Evolutionary conservation across 2,888 invertebrate genomes (phyloP).

Genomic region (Acronicta aceris): DNA sequence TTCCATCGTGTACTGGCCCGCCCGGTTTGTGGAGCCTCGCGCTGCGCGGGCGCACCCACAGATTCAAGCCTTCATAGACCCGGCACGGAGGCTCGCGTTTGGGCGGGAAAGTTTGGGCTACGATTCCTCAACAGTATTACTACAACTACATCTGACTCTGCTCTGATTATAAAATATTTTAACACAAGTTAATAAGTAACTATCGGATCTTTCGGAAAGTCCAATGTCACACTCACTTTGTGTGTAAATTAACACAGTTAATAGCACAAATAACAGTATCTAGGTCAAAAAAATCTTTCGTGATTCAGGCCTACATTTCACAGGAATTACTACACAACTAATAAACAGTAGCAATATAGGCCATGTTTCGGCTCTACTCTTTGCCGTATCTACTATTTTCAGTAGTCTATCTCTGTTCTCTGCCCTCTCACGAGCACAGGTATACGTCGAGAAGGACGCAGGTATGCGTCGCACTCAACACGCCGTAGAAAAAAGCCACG

Average conservation of each 20-base stretch:
- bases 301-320: not conserved
- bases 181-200: not conserved
- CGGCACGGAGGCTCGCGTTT: conserved; percentile 52
- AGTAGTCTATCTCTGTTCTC: conserved; percentile 63
- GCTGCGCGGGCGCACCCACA: conserved; percentile 80
- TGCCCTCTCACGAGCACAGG: conserved; percentile 80
- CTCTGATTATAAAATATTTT: not conserved
- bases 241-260: too few relatives aligned
- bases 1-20: conserved; percentile 85
- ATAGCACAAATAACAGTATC: too few relatives aligned
- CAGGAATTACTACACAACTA: not conserved
- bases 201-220: too few relatives aligned
- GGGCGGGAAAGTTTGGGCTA: conserved; percentile 64
- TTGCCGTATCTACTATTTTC: conserved; percentile 62
- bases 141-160: not conserved
- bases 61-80: conserved; percentile 63
- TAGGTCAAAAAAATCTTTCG: not conserved
- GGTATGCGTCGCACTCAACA: conserved; percentile 76
- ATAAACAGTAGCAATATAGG: not conserved
- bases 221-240: too few relatives aligned
- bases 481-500: conserved; percentile 72
- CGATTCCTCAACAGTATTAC: conserved; percentile 1
- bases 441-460: conserved; percentile 80
- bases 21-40: conserved; percentile 73
- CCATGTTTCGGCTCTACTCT: not conserved